Evolutionary conservation across 2,888 invertebrate genomes (phyloP).

Genomic region (Trachelus iudaicus): DNA sequence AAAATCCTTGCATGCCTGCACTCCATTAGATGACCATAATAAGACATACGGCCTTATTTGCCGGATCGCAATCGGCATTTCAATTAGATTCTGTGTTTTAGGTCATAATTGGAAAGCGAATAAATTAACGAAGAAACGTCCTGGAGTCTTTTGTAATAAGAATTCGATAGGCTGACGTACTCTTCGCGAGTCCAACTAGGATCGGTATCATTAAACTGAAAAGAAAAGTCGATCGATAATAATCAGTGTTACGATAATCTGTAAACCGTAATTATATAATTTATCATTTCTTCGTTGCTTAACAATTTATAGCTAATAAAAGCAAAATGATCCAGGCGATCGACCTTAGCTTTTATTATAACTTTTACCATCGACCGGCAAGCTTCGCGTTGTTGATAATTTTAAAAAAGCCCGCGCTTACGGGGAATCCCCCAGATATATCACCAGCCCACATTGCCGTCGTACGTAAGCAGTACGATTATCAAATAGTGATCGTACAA

Average conservation of each 20-base stretch:
- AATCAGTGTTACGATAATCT: background rate
- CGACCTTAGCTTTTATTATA: background rate
- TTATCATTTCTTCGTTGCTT: background rate
- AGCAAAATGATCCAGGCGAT: background rate
- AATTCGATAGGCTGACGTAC: too few species aligned
- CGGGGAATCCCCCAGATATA: background rate
- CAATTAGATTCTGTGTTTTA: slow-evolving; percentile 21
- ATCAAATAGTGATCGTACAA: background rate
- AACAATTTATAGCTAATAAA: background rate
- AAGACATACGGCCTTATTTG: background rate
- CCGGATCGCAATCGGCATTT: background rate
- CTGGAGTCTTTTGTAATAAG: too few species aligned
- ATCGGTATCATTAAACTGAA: too few species aligned
- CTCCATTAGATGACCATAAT: background rate
- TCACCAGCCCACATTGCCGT: background rate
- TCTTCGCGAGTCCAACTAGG: too few species aligned
- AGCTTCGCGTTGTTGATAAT: background rate
- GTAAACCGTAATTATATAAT: background rate
- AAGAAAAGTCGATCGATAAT: background rate
- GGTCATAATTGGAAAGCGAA: slow-evolving; percentile 36
- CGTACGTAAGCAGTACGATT: background rate
- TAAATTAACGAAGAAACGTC: slow-evolving; percentile 25
- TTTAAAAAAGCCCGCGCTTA: background rate
- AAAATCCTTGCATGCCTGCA: background rate
- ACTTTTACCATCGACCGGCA: background rate